A percentile compares a stretch with the other conserved stretches of the same genome.
phyloP scores from a whole-genome alignment of 2,888 invertebrate genomes.

The Pteria penguin region DNA sequence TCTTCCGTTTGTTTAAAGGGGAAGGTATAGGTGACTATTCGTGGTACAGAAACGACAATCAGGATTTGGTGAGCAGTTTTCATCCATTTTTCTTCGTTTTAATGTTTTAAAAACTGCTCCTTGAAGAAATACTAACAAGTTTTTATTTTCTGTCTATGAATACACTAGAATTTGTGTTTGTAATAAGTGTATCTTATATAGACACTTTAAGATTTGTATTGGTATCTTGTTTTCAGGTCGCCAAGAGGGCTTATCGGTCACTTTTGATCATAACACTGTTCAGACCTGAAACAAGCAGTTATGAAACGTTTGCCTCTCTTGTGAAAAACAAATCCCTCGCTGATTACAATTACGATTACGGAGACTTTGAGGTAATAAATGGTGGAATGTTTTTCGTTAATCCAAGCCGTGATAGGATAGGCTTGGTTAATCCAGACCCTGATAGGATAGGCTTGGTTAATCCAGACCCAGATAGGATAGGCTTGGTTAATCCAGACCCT shows the following conservation, averaged over 20 bases:
- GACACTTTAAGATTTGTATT: too few relatives aligned
- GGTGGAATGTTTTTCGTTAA: background rate
- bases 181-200: too few relatives aligned
- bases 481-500: too few relatives aligned
- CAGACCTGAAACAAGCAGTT: constrained; percentile 21
- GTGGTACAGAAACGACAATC: constrained; percentile 33
- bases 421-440: too few relatives aligned
- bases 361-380: constrained; percentile 9
- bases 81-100: background rate
- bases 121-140: background rate
- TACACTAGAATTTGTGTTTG: too few relatives aligned
- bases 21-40: constrained; percentile 32
- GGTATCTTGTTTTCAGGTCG: constrained; percentile 33
- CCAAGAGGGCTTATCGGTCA: constrained; percentile 31
- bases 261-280: constrained; percentile 23
- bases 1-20: constrained; percentile 32
- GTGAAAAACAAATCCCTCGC: constrained; percentile 19
- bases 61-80: too few relatives aligned
- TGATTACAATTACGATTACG: constrained; percentile 30
- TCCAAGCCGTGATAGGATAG: too few relatives aligned
- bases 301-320: constrained; percentile 29
- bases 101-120: background rate
- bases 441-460: too few relatives aligned
- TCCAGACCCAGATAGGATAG: too few relatives aligned
- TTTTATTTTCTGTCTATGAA: background rate